Percentiles rank a stretch among this genome's conserved stretches.
phyloP scores from a whole-genome alignment of 2,113 vertebrate genomes.

The Plecturocebus donacophilus region DNA sequence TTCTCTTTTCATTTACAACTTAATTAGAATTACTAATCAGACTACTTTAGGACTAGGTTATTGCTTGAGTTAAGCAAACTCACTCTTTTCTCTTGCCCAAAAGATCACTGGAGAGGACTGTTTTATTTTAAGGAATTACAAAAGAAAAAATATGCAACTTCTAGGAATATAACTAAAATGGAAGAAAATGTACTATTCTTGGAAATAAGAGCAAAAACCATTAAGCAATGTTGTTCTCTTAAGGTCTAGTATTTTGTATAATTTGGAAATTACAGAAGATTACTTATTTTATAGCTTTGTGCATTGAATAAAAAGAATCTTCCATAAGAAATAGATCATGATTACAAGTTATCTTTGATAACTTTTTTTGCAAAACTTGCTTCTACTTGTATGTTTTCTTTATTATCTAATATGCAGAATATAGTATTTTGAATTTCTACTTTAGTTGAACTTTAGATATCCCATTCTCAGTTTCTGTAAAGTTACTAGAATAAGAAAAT shows the following conservation, averaged over 20 bases:
- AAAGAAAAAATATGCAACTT: not conserved
- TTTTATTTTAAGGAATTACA: not conserved
- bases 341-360: constrained; percentile 17
- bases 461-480: not conserved
- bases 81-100: not conserved
- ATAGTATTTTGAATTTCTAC: not conserved
- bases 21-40: not conserved
- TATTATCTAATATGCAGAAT: not conserved
- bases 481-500: not conserved
- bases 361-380: not conserved
- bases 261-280: not conserved
- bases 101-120: not conserved
- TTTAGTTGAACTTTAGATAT: not conserved
- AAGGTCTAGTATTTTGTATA: constrained; percentile 3
- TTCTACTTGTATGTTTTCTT: constrained; percentile 21
- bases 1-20: constrained; percentile 16
- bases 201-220: not conserved
- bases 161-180: constrained; percentile 7
- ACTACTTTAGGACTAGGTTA: not conserved
- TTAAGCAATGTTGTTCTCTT: not conserved
- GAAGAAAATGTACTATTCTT: not conserved
- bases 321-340: not conserved
- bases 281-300: not conserved
- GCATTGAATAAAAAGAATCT: not conserved
- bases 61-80: not conserved